A percentile compares a stretch with the other conserved stretches of the same genome.
Conservation (phyloP, 2,797 vertebrate genomes). For the Rhinella marina region DNA sequence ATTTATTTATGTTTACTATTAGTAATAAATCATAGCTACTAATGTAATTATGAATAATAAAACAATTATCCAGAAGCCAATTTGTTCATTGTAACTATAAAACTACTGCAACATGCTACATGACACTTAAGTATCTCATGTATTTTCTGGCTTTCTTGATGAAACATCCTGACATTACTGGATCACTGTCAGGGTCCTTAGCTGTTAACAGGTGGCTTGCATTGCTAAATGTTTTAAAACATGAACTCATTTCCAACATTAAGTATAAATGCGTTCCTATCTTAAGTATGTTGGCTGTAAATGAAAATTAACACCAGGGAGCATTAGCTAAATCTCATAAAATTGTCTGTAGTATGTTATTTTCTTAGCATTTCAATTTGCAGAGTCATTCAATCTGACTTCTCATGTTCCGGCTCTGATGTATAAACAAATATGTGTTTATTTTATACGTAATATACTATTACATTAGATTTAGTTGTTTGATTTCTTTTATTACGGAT, state of each 20-base stretch:
- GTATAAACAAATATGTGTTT: not conserved
- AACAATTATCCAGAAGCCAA: not conserved
- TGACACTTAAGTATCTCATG: constrained; percentile 38
- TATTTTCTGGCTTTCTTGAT: constrained; percentile 66
- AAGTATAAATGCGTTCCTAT: constrained; percentile 51
- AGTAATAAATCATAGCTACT: not conserved
- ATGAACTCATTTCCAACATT: constrained; percentile 64
- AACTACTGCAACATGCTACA: constrained; percentile 37
- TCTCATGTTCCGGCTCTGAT: not conserved
- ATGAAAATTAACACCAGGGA: constrained; percentile 62
- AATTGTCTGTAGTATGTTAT: constrained; percentile 20
- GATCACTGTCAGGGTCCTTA: constrained; percentile 65
- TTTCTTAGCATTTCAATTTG: constrained; percentile 14
- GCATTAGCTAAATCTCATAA: constrained; percentile 63
- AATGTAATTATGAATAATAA: not conserved
- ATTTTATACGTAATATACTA: not conserved
- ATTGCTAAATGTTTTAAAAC: constrained; percentile 65
- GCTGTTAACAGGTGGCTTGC: constrained; percentile 67
- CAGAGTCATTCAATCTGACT: constrained; percentile 21
- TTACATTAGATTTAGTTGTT: not conserved
- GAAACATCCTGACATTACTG: constrained; percentile 65
- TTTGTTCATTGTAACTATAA: not conserved
- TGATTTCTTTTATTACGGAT: too few relatives aligned
- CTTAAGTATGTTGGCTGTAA: constrained; percentile 65
- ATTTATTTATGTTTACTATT: not conserved